Conservation (phyloP, 2,888 invertebrate genomes). For the Ecdyonurus torrentis region DNA sequence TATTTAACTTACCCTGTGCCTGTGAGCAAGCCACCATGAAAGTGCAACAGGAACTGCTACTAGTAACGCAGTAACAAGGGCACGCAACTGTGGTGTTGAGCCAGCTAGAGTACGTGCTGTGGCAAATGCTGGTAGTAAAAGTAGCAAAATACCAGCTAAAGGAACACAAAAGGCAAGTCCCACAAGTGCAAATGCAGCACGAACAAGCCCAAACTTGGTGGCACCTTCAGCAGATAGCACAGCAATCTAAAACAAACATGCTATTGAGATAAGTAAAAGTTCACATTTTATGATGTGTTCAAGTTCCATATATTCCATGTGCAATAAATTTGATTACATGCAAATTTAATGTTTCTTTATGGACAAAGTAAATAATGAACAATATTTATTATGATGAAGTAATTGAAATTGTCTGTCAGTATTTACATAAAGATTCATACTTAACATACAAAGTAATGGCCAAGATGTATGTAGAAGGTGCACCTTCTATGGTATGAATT, state of each 20-base stretch:
- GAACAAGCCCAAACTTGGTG: constrained; percentile 60
- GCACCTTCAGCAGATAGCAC: constrained; percentile 38
- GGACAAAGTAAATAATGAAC: too few relatives aligned
- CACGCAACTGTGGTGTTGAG: constrained; percentile 43
- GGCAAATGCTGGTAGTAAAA: constrained; percentile 57
- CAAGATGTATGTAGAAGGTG: too few relatives aligned
- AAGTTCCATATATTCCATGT: too few relatives aligned
- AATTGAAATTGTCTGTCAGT: too few relatives aligned
- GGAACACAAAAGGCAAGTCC: constrained; percentile 68
- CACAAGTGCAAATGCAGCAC: constrained; percentile 59
- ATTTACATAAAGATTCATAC: too few relatives aligned
- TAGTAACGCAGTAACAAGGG: constrained; percentile 38
- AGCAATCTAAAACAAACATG: constrained; percentile 3
- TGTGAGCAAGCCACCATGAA: constrained; percentile 43
- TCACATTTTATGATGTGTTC: too few relatives aligned
- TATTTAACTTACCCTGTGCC: background rate
- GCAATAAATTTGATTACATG: too few relatives aligned
- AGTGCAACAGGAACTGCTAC: constrained; percentile 40
- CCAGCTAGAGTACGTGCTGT: constrained; percentile 54
- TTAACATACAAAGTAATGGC: too few relatives aligned
- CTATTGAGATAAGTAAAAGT: too few relatives aligned
- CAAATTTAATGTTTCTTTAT: too few relatives aligned
- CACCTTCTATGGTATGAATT: too few relatives aligned
- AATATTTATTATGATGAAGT: too few relatives aligned
- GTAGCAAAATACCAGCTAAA: constrained; percentile 53